Evolutionary conservation across 1,140 invertebrate species (phyloP), one percentile per base, ranked within the genome.

Genomic region (Araneus ventricosus): DNA sequence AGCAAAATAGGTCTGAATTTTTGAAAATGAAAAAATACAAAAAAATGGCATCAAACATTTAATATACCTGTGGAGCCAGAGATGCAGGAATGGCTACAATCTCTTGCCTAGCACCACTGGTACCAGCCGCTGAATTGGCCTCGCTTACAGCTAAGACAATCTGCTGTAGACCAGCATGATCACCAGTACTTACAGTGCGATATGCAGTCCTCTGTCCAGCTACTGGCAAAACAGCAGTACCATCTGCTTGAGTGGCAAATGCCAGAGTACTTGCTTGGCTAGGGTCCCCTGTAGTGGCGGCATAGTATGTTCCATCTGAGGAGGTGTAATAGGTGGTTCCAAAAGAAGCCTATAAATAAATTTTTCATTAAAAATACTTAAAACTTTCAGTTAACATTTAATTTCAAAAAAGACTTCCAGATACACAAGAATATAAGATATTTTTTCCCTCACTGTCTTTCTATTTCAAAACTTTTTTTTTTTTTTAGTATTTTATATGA

Each of bases 281-380:
- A 2, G 84, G 84, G 80, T 93, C 91, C 10, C 20, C 82, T 17
- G 92, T 39, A 22, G 92, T 37, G n/a, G 86, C 39, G 24, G 92
- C 87, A 84, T 93, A 93, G 34, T 93, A 93, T 10, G 92, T 93
- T 17, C 92, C 92, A 88, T 93, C 92, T 22, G 92, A 89, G 4
- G 92, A 93, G 8, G 92, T 87, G 67, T 93, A 93, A n/a, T 93
- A 93, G 61, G 92, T 93, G 17, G 92, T 93, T 41, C 92, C 92
- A 84, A 88, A 93, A 6, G 70, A 20, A 67, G 86, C 92, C 92
- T 93, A 41, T 59, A 37, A 37, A 24, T 22, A 20, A 52, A 52
- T 59, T 52, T 52, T 52, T 2, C 45, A 52, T 52, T 52, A 52
- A 52, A 52, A 52, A 88, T 67, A 22, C 2, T 57, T n/a, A 52